phyloP scores from a whole-genome alignment of 2,888 invertebrate species.

The Drosophila infuscata region DNA sequence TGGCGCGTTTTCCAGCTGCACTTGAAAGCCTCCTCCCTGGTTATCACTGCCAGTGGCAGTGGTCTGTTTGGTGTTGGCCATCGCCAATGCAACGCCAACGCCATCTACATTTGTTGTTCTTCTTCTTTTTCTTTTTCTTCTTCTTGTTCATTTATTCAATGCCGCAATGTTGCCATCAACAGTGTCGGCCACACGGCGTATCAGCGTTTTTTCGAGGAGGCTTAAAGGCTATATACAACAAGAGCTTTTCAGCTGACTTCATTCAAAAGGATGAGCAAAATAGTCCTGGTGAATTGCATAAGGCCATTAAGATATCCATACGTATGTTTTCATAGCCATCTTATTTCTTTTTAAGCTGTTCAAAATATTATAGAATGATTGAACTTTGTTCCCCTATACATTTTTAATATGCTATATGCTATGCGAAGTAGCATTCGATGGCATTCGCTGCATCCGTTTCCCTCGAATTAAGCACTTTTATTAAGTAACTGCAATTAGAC shows the following conservation, averaged over 20 bases:
- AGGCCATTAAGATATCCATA: conserved; percentile 19
- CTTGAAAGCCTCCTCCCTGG: conserved; percentile 71
- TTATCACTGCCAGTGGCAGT: conserved; percentile 48
- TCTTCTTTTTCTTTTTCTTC: neutral
- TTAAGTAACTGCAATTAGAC: conserved; percentile 76
- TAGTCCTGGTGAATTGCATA: conserved; percentile 15
- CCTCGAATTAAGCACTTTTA: conserved; percentile 70
- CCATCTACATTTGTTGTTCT: conserved; percentile 55
- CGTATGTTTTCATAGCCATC: neutral
- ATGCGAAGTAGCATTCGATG: conserved; percentile 23
- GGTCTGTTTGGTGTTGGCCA: conserved; percentile 37
- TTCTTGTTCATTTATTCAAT: conserved; percentile 74
- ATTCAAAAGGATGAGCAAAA: conserved; percentile 13
- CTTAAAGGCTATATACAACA: conserved; percentile 45
- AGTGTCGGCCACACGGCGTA: conserved; percentile 70
- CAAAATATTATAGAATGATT: neutral
- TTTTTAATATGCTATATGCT: neutral
- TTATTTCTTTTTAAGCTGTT: conserved; percentile 27
- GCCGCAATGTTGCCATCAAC: conserved; percentile 60
- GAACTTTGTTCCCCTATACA: neutral
- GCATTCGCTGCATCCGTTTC: conserved; percentile 34
- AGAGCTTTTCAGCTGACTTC: conserved; percentile 57
- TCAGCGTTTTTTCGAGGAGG: conserved; percentile 61
- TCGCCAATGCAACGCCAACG: conserved; percentile 27
- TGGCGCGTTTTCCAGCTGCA: conserved; percentile 67